Evolutionary conservation across 2,797 vertebrate species (phyloP).

Genomic region (Perodicticus potto): DNA sequence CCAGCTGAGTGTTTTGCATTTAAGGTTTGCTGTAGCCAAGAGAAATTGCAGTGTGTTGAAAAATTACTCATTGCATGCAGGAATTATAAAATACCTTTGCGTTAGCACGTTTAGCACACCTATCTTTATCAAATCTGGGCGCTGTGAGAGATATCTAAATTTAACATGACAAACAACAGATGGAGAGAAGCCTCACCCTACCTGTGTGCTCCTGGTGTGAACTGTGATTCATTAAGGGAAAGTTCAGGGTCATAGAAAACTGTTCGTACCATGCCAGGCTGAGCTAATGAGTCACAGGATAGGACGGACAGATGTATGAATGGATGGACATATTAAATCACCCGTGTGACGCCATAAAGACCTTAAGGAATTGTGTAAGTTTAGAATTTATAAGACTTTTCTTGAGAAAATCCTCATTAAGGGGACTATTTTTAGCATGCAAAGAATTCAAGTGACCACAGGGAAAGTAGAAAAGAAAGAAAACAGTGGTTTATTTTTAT

Average conservation of each 20-base stretch:
- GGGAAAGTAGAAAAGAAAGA: background rate
- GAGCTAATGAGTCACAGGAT: background rate
- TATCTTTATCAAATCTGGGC: slow-evolving; percentile 56
- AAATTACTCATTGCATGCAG: slow-evolving; percentile 55
- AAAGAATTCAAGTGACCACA: background rate
- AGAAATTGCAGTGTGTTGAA: slow-evolving; percentile 33
- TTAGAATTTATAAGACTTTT: slow-evolving; percentile 32
- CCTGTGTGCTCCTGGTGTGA: slow-evolving; percentile 56
- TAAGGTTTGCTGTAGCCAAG: slow-evolving; percentile 35
- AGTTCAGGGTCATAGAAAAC: slow-evolving; percentile 29
- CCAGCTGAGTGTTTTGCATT: slow-evolving; percentile 37
- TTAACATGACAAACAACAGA: slow-evolving; percentile 73
- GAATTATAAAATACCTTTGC: slow-evolving; percentile 66
- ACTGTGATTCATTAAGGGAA: slow-evolving; percentile 26
- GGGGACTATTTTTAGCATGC: background rate
- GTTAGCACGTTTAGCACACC: slow-evolving; percentile 21
- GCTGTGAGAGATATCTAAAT: slow-evolving; percentile 66
- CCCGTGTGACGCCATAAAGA: background rate
- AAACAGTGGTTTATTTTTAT: slow-evolving; percentile 1
- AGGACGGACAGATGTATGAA: background rate
- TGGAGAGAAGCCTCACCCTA: slow-evolving; percentile 50
- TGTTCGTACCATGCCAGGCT: background rate
- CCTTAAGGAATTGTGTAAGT: background rate
- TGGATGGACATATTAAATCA: background rate
- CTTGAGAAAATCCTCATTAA: background rate